phyloP scores from a whole-genome alignment of 2,888 invertebrate species.

The Oxystoma pomonae region DNA sequence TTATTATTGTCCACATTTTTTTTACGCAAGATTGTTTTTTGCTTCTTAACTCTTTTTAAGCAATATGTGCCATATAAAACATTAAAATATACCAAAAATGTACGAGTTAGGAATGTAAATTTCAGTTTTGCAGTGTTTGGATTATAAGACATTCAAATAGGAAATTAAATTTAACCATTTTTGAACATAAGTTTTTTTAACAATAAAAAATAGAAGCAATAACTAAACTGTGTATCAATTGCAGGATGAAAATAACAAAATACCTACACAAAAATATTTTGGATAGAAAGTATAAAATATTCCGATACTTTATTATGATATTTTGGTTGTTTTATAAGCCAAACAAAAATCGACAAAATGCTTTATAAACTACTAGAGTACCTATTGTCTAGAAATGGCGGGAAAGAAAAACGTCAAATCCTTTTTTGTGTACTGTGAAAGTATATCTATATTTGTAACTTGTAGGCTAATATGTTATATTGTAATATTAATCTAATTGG shows the following conservation, averaged over 20 bases:
- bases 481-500: constrained; percentile 21
- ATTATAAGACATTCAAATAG: constrained; percentile 11
- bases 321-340: neutral
- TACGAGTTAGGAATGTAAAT: neutral
- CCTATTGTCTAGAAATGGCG: constrained; percentile 44
- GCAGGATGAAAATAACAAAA: no score
- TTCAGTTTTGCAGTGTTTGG: constrained; percentile 4
- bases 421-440: constrained; percentile 39
- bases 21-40: no score
- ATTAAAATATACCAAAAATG: constrained; percentile 22
- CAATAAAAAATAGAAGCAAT: no score
- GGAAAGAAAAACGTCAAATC: constrained; percentile 41
- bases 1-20: no score
- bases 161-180: no score
- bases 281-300: no score
- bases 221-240: no score
- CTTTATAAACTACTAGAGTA: constrained; percentile 46
- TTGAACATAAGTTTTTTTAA: no score
- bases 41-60: constrained; percentile 14
- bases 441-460: constrained; percentile 43
- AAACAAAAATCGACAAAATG: neutral
- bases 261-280: no score
- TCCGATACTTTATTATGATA: no score
- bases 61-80: constrained; percentile 27
- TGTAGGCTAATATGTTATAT: constrained; percentile 39